Evolutionary conservation across 2,797 vertebrate genomes (phyloP).

Genomic region (Cynopterus sphinx): DNA sequence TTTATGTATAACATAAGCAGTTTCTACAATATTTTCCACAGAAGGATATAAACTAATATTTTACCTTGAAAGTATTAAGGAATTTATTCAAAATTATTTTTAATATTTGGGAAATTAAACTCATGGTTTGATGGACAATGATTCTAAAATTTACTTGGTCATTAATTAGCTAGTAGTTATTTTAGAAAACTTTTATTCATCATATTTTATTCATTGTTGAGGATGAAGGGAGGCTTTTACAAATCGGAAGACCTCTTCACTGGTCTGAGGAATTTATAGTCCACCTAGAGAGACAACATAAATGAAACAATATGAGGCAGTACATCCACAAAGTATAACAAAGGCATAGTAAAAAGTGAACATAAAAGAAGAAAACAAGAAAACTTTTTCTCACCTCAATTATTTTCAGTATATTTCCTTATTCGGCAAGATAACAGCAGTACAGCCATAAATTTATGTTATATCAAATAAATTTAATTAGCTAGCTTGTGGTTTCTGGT

Average conservation of each 20-base stretch:
- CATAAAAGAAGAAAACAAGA: slow-evolving; percentile 48
- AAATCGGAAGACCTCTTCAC: slow-evolving; percentile 36
- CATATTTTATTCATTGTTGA: neutral
- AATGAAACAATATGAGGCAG: slow-evolving; percentile 46
- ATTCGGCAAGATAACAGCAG: slow-evolving; percentile 57
- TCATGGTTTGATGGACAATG: slow-evolving; percentile 20
- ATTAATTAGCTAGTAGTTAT: slow-evolving; percentile 29
- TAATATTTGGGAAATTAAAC: slow-evolving; percentile 56
- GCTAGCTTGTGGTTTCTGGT: neutral
- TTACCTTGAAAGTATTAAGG: slow-evolving; percentile 34
- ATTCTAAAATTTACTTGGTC: neutral
- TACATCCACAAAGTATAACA: slow-evolving; percentile 20
- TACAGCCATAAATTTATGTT: slow-evolving; percentile 31
- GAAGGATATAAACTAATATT: slow-evolving; percentile 21
- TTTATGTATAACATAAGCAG: neutral
- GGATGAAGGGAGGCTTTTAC: neutral
- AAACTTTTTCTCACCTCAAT: slow-evolving; percentile 61
- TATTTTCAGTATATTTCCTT: slow-evolving; percentile 58
- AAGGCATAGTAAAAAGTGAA: slow-evolving; percentile 43
- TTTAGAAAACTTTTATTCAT: slow-evolving; percentile 7
- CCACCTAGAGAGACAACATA: slow-evolving; percentile 23
- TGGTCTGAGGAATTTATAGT: slow-evolving; percentile 23
- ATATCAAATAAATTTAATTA: slow-evolving; percentile 21
- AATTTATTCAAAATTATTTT: slow-evolving; percentile 40
- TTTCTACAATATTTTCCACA: slow-evolving; percentile 47